These are phyloP conservation scores for Sesamia inferens DNA, from an alignment of 2,888 invertebrate species.

Conservation along the genomic window DNA sequence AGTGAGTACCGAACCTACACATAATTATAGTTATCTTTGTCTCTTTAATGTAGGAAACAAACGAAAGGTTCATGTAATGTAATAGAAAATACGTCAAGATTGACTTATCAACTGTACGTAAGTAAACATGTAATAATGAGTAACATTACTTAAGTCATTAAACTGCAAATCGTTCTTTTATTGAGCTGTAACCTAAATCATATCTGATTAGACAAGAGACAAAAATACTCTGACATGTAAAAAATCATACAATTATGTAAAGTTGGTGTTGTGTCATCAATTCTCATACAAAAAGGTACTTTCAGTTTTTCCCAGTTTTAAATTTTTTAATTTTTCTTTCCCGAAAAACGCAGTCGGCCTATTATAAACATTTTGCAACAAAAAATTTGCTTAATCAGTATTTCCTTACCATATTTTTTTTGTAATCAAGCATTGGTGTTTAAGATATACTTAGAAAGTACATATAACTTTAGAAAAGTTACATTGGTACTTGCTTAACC, in stretches of 20 bases:
- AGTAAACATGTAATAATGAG: not conserved
- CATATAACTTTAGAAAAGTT: too few species aligned
- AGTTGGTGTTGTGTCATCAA: too few species aligned
- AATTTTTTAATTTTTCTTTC: not conserved
- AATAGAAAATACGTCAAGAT: conserved; percentile 37
- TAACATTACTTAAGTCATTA: conserved; percentile 7
- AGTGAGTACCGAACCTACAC: not conserved
- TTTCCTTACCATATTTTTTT: too few species aligned
- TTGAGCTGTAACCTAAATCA: too few species aligned
- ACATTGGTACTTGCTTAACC: too few species aligned
- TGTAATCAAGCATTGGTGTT: too few species aligned
- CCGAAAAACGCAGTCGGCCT: not conserved
- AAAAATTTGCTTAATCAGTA: not conserved
- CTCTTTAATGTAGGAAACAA: conserved; percentile 7
- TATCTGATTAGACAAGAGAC: too few species aligned
- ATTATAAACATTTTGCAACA: not conserved
- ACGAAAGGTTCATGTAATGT: not conserved
- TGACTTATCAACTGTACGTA: not conserved
- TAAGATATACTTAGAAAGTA: too few species aligned
- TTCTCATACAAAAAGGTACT: not conserved
- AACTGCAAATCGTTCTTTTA: too few species aligned
- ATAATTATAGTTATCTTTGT: conserved; percentile 1
- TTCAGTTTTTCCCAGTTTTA: not conserved
- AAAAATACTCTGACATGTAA: too few species aligned
- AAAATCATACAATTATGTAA: too few species aligned